Evolutionary conservation across 2,888 invertebrate species (phyloP), one percentile per base, ranked within the genome.

Genomic region (Chymomyza fuscimana): DNA sequence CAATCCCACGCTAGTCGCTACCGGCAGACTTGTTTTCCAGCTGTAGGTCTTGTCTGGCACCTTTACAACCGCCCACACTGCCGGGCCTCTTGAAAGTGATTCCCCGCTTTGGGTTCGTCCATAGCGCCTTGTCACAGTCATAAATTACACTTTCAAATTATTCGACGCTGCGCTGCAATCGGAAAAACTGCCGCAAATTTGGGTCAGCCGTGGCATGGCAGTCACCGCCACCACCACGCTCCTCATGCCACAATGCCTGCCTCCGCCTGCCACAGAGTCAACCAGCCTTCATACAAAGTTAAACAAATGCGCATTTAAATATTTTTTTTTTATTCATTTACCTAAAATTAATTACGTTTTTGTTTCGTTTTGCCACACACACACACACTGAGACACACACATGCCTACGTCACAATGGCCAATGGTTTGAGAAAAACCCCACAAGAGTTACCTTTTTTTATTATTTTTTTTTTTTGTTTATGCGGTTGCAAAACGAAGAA

Each of bases 131-230:
- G 69, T 77, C 78, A 74, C 73, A 64, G 71, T 77, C 82, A 79
- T 81, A 82, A 81, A 82, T 81, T 72, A 79, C 74, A 80, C 81
- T 81, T 81, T 81, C 82, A 81, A 81, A 81, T 79, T 79, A 81
- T 79, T 81, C 77, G 77, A 77, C 77, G 77, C 77, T 69, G 73
- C 64, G 63, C 72, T 81, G 80, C 72, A 73, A 70, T 63, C 46
- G 77, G 80, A 81, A 81, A 81, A 79, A 74, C 80, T 72, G 70
- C 32, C n/a, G 62, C n/a, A 64, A 73, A 82, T 81, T 78, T 79
- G 65, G 81, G 81, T 79, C 74, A 79, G 67, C 65, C 46, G 59
- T 69, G 63, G 76, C 64, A 63, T 19, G 60, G 40, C 63, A 32
- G 6, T 32, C 32, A 25, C 25, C 25, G 25, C 25, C 25, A 25